Conservation (phyloP, 2,113 vertebrate species). For the Climacteris rufus region DNA sequence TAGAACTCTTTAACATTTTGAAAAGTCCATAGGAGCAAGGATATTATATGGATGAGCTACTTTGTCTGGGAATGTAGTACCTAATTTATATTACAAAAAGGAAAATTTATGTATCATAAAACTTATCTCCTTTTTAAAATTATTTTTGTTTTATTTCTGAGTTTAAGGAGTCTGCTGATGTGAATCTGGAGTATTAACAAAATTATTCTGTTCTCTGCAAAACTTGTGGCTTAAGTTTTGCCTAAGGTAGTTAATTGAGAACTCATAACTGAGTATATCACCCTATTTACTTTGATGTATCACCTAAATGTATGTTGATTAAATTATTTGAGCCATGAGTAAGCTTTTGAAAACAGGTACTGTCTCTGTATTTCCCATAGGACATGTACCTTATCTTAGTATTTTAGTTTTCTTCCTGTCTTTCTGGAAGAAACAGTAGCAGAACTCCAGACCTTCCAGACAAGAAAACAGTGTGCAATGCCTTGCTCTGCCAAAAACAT, state of each 20-base stretch:
- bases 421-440: background rate
- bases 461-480: background rate
- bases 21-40: background rate
- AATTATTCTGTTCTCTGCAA: background rate
- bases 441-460: background rate
- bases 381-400: background rate
- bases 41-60: background rate
- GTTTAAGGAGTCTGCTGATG: background rate
- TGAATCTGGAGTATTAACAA: background rate
- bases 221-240: background rate
- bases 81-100: background rate
- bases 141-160: background rate
- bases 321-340: background rate
- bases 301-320: rapidly evolving
- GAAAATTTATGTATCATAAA: background rate
- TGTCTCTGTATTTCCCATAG: background rate
- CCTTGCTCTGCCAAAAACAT: rapidly evolving
- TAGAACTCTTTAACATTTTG: background rate
- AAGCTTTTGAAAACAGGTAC: background rate
- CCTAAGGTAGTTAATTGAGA: background rate
- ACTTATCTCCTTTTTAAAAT: background rate
- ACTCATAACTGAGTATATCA: background rate
- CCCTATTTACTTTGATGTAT: background rate
- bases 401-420: background rate
- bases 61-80: background rate